phyloP scores from a whole-genome alignment of 2,113 vertebrate species.

The Syngnathus scovelli region DNA sequence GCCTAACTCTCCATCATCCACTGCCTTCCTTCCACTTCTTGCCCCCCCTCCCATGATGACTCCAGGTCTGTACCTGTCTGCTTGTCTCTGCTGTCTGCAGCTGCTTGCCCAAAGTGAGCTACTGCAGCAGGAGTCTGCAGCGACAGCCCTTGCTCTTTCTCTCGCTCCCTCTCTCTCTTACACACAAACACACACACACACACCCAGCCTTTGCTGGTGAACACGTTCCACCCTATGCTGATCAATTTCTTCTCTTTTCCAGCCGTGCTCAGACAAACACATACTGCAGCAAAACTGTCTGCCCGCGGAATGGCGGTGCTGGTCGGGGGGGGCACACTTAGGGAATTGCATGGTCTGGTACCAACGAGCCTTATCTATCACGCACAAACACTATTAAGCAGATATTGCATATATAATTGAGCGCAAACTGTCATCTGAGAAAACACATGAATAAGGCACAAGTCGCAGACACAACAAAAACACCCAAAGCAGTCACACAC shows the following conservation, averaged over 20 bases:
- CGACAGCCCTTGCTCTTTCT: slow-evolving; percentile 59
- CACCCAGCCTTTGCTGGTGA: slow-evolving; percentile 57
- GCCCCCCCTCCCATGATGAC: slow-evolving; percentile 24
- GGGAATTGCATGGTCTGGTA: slow-evolving; percentile 14
- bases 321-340: slow-evolving; percentile 15
- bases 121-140: slow-evolving; percentile 69
- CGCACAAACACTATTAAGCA: slow-evolving; percentile 13
- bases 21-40: slow-evolving; percentile 34
- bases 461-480: background rate
- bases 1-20: slow-evolving; percentile 32
- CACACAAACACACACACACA: slow-evolving; percentile 44
- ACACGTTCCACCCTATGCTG: slow-evolving; percentile 63
- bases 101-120: slow-evolving; percentile 66
- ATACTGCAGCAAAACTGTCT: slow-evolving; percentile 41
- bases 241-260: slow-evolving; percentile 66
- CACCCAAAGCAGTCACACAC: background rate
- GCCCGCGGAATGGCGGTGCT: slow-evolving; percentile 11
- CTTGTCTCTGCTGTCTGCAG: slow-evolving; percentile 58
- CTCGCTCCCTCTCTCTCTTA: slow-evolving; percentile 33
- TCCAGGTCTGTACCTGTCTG: slow-evolving; percentile 62
- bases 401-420: slow-evolving; percentile 9
- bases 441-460: background rate
- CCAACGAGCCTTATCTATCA: slow-evolving; percentile 4
- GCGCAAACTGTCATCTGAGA: slow-evolving; percentile 21
- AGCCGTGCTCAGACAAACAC: slow-evolving; percentile 22